phyloP scores from a whole-genome alignment of 1,140 invertebrate genomes.

The Drosophila biarmipes region DNA sequence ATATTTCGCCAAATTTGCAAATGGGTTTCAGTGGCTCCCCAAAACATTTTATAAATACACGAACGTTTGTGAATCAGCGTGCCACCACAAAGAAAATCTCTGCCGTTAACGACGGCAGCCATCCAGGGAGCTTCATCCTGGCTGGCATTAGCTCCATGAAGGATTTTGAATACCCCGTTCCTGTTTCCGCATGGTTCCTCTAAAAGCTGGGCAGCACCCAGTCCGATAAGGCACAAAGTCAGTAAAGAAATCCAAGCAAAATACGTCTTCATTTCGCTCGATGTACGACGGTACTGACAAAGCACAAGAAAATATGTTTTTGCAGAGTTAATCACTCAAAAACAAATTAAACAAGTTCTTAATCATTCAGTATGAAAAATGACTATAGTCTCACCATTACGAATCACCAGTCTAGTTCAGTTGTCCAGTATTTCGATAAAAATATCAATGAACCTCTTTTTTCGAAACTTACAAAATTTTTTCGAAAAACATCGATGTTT shows the following conservation, averaged over 20 bases:
- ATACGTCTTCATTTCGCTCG: not conserved
- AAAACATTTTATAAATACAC: not conserved
- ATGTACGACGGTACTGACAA: not conserved
- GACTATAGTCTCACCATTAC: too few species aligned
- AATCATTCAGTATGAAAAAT: too few species aligned
- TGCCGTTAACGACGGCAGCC: not conserved
- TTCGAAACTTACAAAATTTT: too few species aligned
- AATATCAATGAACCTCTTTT: too few species aligned
- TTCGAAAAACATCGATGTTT: too few species aligned
- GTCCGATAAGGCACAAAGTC: not conserved
- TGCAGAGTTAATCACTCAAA: too few species aligned
- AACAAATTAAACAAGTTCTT: too few species aligned
- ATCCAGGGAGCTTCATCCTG: not conserved
- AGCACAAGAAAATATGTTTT: too few species aligned
- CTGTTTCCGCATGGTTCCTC: not conserved
- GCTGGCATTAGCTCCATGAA: not conserved
- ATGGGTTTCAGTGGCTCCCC: too few species aligned
- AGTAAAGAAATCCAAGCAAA: not conserved
- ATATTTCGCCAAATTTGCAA: too few species aligned
- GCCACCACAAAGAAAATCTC: not conserved
- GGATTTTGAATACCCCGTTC: not conserved
- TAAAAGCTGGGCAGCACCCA: not conserved
- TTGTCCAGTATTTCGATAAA: too few species aligned
- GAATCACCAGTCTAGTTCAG: too few species aligned
- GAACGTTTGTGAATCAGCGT: slow-evolving; percentile 16